Base-by-base conservation (phyloP, 2,113 vertebrate genomes). In the Trochalopteron elliotii region DNA sequence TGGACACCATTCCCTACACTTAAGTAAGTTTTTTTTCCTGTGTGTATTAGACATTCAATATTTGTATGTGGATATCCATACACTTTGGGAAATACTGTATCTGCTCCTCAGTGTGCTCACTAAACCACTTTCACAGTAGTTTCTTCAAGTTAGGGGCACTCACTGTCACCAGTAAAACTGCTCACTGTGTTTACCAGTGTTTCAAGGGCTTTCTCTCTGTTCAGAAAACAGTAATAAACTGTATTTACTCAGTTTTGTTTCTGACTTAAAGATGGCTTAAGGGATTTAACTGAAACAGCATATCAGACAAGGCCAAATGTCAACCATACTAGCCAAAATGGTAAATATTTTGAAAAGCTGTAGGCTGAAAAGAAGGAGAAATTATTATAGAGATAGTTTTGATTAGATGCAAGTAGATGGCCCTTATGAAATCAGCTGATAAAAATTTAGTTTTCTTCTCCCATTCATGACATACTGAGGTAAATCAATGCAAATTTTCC, bases 311-410 rank as follows among this genome's bases (percentile, higher is more conserved):
- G 49, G 56, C 22, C 57, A 83, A 94, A 90, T 27, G 30, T 87
- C 86, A 83, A 57, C 16, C 18, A 19, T 87, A 35, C 39, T 75
- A 76, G 31, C 28, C 44, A 18, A 86, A 93, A 68, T 14, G 25
- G 63, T 83, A 91, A 94, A 80, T 80, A 87, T 70, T 89, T 94
- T 80, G 44, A 64, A 76, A 89, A 91, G n/a, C 30, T n/a, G 11
- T 44, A 59, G 49, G 24, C 68, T 93, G 35, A 52, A 33, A 81
- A 71, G 87, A 59, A 56, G 47, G 75, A 80, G 20, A 81, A 76
- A 33, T 55, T 78, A 64, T 52, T 76, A 6, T 22, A 81, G 39
- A 59, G 44, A 64, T 52, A 80, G 4, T 83, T 92, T 52, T 70
- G 35, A 59, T 86, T 69, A 77, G 42, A 30, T 86, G 28, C 53